These are phyloP conservation scores for Allobates femoralis DNA, from an alignment of 2,797 vertebrate genomes.

Conservation along the genomic window DNA sequence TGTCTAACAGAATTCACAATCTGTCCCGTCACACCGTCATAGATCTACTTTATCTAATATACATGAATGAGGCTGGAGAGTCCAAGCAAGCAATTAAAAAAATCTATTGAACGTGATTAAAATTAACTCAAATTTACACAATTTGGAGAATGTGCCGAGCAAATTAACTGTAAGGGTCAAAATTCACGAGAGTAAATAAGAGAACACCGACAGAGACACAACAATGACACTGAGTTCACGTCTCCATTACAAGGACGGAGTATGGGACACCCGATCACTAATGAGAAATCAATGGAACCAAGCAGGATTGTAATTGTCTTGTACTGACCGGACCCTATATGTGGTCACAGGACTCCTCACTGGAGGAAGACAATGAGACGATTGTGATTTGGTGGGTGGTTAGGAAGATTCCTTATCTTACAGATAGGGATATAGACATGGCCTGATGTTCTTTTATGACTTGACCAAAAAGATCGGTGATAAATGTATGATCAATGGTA, in stretches of 20 bases:
- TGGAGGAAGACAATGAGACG: background rate
- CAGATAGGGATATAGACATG: background rate
- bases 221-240: background rate
- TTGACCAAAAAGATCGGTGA: no score
- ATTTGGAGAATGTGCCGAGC: background rate
- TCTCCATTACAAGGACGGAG: background rate
- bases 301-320: conserved; percentile 21
- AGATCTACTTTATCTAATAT: no score
- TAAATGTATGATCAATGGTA: no score
- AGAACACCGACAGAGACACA: background rate
- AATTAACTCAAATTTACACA: background rate
- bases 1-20: no score
- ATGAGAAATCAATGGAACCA: conserved; percentile 3
- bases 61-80: no score
- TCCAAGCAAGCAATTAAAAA: background rate
- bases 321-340: conserved; percentile 16
- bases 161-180: background rate
- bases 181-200: background rate
- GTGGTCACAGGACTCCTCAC: background rate
- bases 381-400: background rate
- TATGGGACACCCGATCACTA: background rate
- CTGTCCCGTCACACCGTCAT: no score
- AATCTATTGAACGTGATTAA: no score
- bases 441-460: no score
- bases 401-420: background rate